Conservation (phyloP, 2,797 vertebrate genomes). For the Protosalanx chinensis region DNA sequence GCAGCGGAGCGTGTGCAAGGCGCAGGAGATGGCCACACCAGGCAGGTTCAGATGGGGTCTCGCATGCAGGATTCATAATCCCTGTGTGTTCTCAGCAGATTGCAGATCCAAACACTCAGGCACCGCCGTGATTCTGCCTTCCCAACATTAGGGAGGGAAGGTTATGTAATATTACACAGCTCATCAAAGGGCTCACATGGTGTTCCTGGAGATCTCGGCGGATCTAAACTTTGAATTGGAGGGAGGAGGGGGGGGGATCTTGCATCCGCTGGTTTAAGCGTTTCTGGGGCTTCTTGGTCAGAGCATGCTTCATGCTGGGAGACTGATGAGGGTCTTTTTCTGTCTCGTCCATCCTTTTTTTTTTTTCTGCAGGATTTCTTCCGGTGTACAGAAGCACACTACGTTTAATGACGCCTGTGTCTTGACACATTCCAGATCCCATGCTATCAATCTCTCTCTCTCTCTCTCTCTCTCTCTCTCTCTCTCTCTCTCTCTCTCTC, state of each 20-base stretch:
- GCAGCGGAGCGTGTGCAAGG: neutral
- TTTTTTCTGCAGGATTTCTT: neutral
- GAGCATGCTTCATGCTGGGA: neutral
- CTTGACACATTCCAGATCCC: neutral
- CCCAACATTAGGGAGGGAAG: no score
- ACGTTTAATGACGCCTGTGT: neutral
- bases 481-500: neutral
- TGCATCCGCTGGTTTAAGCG: neutral
- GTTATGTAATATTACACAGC: neutral
- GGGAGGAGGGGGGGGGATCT: neutral
- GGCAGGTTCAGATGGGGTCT: neutral
- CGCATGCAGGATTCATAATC: slow-evolving; percentile 5
- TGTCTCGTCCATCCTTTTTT: neutral
- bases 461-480: neutral
- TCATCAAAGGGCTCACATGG: no score
- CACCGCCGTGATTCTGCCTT: neutral
- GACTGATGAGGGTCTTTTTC: no score
- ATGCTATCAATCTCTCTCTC: neutral
- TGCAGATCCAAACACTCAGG: no score
- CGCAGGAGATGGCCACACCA: neutral
- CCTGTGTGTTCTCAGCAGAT: slow-evolving; percentile 9
- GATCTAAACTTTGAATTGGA: neutral
- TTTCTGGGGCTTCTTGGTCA: neutral
- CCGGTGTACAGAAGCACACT: neutral
- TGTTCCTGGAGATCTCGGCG: neutral